Base-by-base conservation (phyloP, 2,113 vertebrate genomes). In the Perca schrenkii region DNA sequence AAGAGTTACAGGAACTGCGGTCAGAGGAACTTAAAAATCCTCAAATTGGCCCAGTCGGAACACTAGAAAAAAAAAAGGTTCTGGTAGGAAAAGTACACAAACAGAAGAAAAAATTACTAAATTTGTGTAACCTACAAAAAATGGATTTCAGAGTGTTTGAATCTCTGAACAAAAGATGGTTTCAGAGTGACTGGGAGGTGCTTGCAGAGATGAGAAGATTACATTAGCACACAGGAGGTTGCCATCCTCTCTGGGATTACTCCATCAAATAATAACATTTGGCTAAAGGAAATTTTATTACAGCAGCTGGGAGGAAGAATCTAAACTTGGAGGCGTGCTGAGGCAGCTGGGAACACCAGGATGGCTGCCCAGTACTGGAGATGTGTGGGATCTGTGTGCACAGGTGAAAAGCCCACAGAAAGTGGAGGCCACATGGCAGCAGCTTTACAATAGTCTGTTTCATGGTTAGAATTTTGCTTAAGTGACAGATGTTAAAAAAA, bases 251-350 rank as follows among this genome's bases (percentile, higher is more conserved):
- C 74, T 88, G 81, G 84, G 87, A 93, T 94, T 90, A 91, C 85
- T 90, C 87, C 89, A 90, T 80, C 58, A 91, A 95, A 93, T 94
- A 95, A 95, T 90, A 92, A 92, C 90, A 93, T 96, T 94, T 95
- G 81, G 87, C 86, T 84, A 70, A 89, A 92, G 89, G 83, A 93
- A 93, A 95, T 95, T 92, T 61, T 88, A 94, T 95, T 94, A 94
- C 71, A 84, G 92, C 88, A 90, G 86, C 87, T 86, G 85, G 71
- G 65, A 83, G 72, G 77, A 87, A 79, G 65, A 86, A 83, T 71
- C 47, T 80, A 50, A 89, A 88, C 53, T 83, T 80, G 72, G 80
- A 90, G 77, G 89, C 8, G 16, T 87, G 82, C 56, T 80, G 40
- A 75, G 58, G 73, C 88, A 88, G 86, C 85, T 87, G 80, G 68